A percentile compares a stretch with the other conserved stretches of the same genome.
phyloP scores from a whole-genome alignment of 2,113 vertebrate species.

The Thalassoma bifasciatum region DNA sequence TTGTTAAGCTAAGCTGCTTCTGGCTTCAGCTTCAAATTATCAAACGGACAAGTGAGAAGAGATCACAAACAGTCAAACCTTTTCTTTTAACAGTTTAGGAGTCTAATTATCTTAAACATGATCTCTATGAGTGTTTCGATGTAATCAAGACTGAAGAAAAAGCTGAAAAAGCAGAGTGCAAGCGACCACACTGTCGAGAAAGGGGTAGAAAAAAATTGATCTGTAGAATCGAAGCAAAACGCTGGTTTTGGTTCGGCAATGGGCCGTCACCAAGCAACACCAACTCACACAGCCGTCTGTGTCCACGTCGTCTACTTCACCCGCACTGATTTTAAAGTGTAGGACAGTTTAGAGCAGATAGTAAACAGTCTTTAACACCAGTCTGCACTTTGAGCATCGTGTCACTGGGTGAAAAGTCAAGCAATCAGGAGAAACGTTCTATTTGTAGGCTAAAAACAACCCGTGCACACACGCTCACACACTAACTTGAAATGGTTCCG shows the following conservation, averaged over 20 bases:
- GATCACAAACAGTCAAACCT: background rate
- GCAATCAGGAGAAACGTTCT: slow-evolving; percentile 32
- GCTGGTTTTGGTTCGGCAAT: slow-evolving; percentile 2
- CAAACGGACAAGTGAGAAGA: background rate
- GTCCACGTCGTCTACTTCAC: background rate
- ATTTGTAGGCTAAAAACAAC: slow-evolving; percentile 48
- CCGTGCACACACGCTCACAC: slow-evolving; percentile 41
- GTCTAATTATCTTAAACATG: background rate
- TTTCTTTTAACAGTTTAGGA: background rate
- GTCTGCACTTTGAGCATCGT: slow-evolving; percentile 41
- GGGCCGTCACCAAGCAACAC: background rate
- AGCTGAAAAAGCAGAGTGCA: slow-evolving; percentile 22
- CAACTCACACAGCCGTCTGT: too few species aligned
- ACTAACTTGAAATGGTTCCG: slow-evolving; percentile 60
- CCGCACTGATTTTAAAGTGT: slow-evolving; percentile 14
- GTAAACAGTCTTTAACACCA: slow-evolving; percentile 2
- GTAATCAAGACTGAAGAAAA: slow-evolving; percentile 6
- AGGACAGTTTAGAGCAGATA: slow-evolving; percentile 27
- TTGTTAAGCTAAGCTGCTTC: background rate
- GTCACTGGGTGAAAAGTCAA: slow-evolving; percentile 8
- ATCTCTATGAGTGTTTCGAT: slow-evolving; percentile 12
- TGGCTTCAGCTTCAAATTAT: background rate
- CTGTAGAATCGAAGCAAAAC: background rate
- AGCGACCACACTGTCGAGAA: slow-evolving; percentile 8
- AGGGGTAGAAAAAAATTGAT: slow-evolving; percentile 41